Conservation (phyloP, 2,797 vertebrate genomes). For the Chrysocyon brachyurus region DNA sequence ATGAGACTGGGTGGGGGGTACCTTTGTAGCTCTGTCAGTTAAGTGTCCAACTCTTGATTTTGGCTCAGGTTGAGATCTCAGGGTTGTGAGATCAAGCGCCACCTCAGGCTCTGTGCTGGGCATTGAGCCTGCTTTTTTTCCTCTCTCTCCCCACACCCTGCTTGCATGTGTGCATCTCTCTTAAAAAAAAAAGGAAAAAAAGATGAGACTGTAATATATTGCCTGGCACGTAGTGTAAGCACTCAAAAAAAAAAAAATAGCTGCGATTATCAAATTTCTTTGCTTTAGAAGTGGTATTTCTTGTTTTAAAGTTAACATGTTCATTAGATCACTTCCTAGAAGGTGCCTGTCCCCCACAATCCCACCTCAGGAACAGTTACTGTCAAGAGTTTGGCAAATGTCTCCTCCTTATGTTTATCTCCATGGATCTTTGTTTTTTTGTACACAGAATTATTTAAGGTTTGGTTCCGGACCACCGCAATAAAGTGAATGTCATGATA, state of each 20-base stretch:
- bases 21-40: too few species aligned
- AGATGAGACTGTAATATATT: not conserved
- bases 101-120: not conserved
- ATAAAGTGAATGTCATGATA: not conserved
- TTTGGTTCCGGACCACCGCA: not conserved
- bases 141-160: not conserved
- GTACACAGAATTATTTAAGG: not conserved
- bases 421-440: not conserved
- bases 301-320: not conserved
- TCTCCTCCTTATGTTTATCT: not conserved
- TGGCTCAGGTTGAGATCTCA: not conserved
- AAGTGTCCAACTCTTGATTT: not conserved
- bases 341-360: not conserved
- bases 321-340: slow-evolving; percentile 1
- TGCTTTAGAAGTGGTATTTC: not conserved
- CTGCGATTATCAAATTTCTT: not conserved
- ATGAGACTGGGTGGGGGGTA: not conserved
- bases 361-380: not conserved
- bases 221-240: not conserved
- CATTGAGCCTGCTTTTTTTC: not conserved
- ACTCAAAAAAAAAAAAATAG: not conserved
- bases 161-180: not conserved
- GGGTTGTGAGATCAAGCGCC: not conserved
- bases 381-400: not conserved
- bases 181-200: not conserved